A percentile compares a stretch with the other conserved stretches of the same genome.
Conservation (phyloP, 2,888 invertebrate genomes). For the Cistogaster globosa region DNA sequence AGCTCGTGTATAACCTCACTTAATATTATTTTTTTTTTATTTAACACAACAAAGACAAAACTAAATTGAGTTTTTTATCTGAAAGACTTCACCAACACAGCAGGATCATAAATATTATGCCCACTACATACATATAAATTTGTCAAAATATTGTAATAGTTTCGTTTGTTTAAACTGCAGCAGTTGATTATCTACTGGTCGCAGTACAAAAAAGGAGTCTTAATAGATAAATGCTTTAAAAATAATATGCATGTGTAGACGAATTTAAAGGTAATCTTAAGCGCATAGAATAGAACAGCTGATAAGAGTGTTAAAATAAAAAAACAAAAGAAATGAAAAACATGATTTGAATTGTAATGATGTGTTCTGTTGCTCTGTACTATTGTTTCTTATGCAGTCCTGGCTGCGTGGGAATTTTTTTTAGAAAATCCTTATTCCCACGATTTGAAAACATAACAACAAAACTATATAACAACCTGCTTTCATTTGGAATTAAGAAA, state of each 20-base stretch:
- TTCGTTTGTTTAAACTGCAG: slow-evolving; percentile 2
- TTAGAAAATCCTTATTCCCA: slow-evolving; percentile 78
- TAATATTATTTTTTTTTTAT: neutral
- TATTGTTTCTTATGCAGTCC: slow-evolving; percentile 67
- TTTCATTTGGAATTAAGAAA: slow-evolving; percentile 57
- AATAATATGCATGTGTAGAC: neutral
- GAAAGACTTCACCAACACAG: slow-evolving; percentile 33
- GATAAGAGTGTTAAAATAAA: slow-evolving; percentile 64
- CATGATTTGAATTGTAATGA: slow-evolving; percentile 68
- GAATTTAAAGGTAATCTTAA: neutral
- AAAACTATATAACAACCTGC: slow-evolving; percentile 72
- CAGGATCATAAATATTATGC: slow-evolving; percentile 46
- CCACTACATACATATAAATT: slow-evolving; percentile 36
- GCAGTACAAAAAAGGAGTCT: neutral
- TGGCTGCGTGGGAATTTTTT: slow-evolving; percentile 78
- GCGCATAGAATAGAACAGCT: slow-evolving; percentile 43
- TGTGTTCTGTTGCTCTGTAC: slow-evolving; percentile 36
- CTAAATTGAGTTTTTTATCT: slow-evolving; percentile 4
- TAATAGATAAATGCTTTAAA: neutral
- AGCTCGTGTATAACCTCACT: slow-evolving; percentile 25
- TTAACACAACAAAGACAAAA: neutral
- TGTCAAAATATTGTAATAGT: slow-evolving; percentile 59
- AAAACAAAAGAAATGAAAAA: slow-evolving; percentile 23
- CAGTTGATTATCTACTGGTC: slow-evolving; percentile 12
- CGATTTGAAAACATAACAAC: slow-evolving; percentile 70